A percentile compares a stretch with the other conserved stretches of the same genome.
Conservation (phyloP, 2,888 invertebrate species). For the Apodemia zela region DNA sequence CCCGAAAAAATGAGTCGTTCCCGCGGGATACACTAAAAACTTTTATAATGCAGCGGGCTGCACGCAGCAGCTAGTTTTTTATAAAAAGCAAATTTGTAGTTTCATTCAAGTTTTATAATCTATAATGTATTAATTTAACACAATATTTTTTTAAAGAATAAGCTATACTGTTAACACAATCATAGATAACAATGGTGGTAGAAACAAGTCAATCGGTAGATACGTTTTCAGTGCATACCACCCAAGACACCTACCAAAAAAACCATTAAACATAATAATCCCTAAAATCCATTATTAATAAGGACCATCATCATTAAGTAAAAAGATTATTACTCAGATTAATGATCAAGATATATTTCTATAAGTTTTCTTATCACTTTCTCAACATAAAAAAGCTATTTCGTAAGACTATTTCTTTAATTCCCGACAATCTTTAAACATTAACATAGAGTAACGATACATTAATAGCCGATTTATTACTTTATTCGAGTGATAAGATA, state of each 20-base stretch:
- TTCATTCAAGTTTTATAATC: no score
- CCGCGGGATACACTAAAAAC: no score
- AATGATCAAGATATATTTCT: neutral
- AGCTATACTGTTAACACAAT: no score
- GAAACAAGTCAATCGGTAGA: neutral
- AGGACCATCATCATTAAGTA: neutral
- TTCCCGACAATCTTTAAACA: neutral
- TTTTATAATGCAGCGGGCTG: no score
- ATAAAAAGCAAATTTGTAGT: no score
- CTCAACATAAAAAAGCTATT: constrained; percentile 11
- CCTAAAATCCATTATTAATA: neutral
- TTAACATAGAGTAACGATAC: constrained; percentile 6
- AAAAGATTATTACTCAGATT: neutral
- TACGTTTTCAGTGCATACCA: neutral
- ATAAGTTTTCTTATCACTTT: constrained; percentile 13
- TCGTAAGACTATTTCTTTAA: neutral
- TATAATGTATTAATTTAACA: no score
- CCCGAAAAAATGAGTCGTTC: no score
- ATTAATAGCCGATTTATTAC: constrained; percentile 8
- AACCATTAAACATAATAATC: neutral
- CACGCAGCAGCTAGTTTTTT: no score
- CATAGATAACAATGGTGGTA: no score
- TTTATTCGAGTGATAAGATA: constrained; percentile 1
- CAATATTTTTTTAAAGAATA: no score
- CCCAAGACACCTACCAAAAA: neutral